Evolutionary conservation across 2,113 vertebrate genomes (phyloP).

Genomic region (Gymnogyps californianus): DNA sequence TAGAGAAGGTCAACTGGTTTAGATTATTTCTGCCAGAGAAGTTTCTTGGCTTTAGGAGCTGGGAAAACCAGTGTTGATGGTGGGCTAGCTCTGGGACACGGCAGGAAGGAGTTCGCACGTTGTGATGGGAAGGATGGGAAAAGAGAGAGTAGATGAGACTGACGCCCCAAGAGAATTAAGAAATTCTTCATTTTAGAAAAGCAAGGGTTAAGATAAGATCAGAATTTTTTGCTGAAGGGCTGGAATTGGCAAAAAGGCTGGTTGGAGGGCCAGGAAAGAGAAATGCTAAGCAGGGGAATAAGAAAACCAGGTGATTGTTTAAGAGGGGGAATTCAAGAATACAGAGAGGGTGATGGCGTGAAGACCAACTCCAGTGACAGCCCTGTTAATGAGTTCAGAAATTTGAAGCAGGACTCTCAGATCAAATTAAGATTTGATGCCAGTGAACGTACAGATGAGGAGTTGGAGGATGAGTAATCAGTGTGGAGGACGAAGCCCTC

Average conservation of each 20-base stretch:
- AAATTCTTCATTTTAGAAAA: not conserved
- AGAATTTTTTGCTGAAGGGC: not conserved
- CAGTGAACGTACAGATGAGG: not conserved
- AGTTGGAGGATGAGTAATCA: constrained; percentile 3
- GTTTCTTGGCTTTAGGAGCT: not conserved
- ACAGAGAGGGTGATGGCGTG: not conserved
- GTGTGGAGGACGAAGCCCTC: constrained; percentile 7
- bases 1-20: not conserved
- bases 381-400: not conserved
- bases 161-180: not conserved
- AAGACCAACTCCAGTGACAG: not conserved
- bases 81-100: not conserved
- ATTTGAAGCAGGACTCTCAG: not conserved
- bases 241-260: not conserved
- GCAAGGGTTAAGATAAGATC: not conserved
- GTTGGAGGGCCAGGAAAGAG: not conserved
- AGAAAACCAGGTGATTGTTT: not conserved
- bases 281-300: not conserved
- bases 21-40: not conserved
- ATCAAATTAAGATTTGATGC: not conserved
- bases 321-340: not conserved
- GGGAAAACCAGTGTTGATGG: not conserved
- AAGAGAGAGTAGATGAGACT: not conserved
- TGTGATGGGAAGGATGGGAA: not conserved
- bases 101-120: not conserved